Percentiles rank a stretch among this genome's conserved stretches.
phyloP scores from a whole-genome alignment of 2,797 vertebrate genomes.

The Periophthalmus magnuspinnatus region DNA sequence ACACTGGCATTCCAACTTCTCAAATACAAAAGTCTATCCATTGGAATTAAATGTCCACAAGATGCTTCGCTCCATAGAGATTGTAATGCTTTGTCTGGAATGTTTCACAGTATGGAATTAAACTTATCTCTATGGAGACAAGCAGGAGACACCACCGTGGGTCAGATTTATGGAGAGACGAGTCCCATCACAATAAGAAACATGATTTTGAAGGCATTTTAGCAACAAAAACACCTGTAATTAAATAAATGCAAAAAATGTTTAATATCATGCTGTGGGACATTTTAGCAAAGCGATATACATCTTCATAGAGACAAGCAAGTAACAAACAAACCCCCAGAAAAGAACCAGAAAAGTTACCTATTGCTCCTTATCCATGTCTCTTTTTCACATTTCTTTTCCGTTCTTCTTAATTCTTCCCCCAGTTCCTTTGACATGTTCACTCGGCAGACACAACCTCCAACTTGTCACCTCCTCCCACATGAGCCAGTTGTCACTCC shows the following conservation, averaged over 20 bases:
- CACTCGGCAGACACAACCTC: conserved; percentile 31
- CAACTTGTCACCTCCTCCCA: conserved; percentile 37
- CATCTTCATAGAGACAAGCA: not conserved
- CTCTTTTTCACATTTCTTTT: not conserved
- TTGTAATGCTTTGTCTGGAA: too few relatives aligned
- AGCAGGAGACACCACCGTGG: too few relatives aligned
- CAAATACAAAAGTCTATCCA: not conserved
- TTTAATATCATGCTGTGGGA: not conserved
- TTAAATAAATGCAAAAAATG: not conserved
- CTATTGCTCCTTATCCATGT: not conserved
- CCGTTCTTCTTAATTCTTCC: conserved; percentile 19
- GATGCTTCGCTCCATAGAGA: too few relatives aligned
- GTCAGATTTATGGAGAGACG: too few relatives aligned
- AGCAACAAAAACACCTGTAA: not conserved
- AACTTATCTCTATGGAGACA: too few relatives aligned
- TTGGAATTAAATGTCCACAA: not conserved
- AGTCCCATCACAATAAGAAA: too few relatives aligned
- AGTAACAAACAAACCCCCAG: not conserved
- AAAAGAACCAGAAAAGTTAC: not conserved
- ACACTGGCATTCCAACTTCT: not conserved
- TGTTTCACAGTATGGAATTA: too few relatives aligned
- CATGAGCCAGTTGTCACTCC: conserved; percentile 56
- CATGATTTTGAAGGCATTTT: too few relatives aligned
- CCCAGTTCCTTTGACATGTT: conserved; percentile 17
- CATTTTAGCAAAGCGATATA: not conserved